A percentile compares a stretch with the other conserved stretches of the same genome.
These are phyloP conservation scores for Strongylocentrotus purpuratus DNA, from an alignment of 35 echinoderm and acorn worm species.

Conservation along the genomic window DNA sequence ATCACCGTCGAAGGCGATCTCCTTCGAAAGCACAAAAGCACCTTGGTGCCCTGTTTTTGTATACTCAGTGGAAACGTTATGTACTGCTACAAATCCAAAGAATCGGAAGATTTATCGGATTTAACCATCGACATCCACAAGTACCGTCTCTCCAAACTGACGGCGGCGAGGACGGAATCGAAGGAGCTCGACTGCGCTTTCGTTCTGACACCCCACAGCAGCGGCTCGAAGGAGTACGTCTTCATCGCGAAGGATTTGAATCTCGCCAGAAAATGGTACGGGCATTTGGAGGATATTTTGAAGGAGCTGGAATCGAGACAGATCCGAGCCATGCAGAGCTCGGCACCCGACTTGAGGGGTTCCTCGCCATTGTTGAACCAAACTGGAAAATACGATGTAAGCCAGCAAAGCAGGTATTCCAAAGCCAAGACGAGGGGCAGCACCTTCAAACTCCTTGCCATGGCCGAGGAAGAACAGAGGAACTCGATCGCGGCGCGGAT, in stretches of 20 bases:
- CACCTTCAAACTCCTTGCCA: slow-evolving; percentile 43
- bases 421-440: slow-evolving; percentile 18
- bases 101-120: slow-evolving; percentile 34
- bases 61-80: not conserved
- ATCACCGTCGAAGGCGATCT: slow-evolving; percentile 38
- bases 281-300: slow-evolving; percentile 30
- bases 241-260: slow-evolving; percentile 23
- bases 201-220: not conserved
- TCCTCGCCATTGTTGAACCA: not conserved
- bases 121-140: slow-evolving; percentile 29
- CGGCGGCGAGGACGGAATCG: slow-evolving; percentile 23
- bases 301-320: not conserved
- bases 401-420: not conserved
- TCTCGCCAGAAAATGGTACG: slow-evolving; percentile 25
- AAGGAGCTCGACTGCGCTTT: slow-evolving; percentile 42
- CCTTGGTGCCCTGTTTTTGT: slow-evolving; percentile 29
- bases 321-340: not conserved
- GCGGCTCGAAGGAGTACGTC: slow-evolving; percentile 12
- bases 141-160: slow-evolving; percentile 4
- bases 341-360: not conserved
- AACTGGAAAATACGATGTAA: not conserved
- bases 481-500: slow-evolving; percentile 34
- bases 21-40: slow-evolving; percentile 29
- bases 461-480: slow-evolving; percentile 9
- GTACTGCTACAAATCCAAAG: slow-evolving; percentile 28